Evolutionary conservation across 2,888 invertebrate genomes (phyloP), one percentile per base, ranked within the genome.

Genomic region (Esperia sulphurella): DNA sequence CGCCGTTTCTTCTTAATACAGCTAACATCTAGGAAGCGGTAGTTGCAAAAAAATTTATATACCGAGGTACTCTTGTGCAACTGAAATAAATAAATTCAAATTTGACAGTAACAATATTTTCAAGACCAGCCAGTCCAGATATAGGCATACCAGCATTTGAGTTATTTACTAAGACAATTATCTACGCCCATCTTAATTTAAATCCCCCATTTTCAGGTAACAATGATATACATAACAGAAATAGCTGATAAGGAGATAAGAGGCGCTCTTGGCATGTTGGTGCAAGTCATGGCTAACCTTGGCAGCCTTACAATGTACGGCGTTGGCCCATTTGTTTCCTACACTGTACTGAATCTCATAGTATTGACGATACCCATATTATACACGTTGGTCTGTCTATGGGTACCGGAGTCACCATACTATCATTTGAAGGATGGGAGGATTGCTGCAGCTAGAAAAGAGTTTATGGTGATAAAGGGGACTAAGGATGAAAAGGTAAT

Each of bases 391-490:
- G 66, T 81, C 0, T 91, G 92, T 59, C 52, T 80, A 7, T 91
- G 91, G 90, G 87, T 92, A 72, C 93, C 93, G 0, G 93, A 93
- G 60, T 92, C 92, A 0, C 93, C 92, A 1, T 92, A 92, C 57
- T 92, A 87, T 57, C 79, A 92, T 41, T 68, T 93, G 35, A 91
- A 91, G 68, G 85, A 87, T 50, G 90, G 86, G 0, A 75, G 86
- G 29, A 60, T 83, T 3, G 82, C 79, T 1, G 83, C 84, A 0
- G 92, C 92, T 0, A 83, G 74, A 54, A 80, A 73, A 33, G 85
- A 79, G 49, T 82, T 90, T 38, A 74, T 75, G 61, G 67, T 67
- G 37, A 58, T 92, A 10, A 91, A 86, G 55, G 86, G 91, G 14
- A 77, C 79, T 42, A 74, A 68, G 9, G 78, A 86, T 65, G 79